A percentile compares a stretch with the other conserved stretches of the same genome.
These are phyloP conservation scores for Mastomys coucha DNA, from an alignment of 2,113 vertebrate genomes.

Conservation along the genomic window DNA sequence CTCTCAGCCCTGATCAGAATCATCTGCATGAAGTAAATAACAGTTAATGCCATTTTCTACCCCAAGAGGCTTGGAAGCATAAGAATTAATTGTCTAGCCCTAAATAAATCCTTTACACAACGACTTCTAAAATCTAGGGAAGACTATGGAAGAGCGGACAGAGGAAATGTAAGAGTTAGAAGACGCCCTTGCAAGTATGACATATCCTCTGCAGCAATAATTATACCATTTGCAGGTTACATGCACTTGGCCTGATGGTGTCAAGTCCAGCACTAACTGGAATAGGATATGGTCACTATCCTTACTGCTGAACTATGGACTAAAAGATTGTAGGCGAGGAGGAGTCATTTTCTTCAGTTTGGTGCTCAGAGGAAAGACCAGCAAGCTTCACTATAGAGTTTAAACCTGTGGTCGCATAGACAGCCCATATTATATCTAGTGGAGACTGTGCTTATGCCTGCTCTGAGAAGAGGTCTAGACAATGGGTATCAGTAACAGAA, in stretches of 20 bases:
- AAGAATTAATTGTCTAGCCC: not conserved
- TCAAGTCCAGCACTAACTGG: not conserved
- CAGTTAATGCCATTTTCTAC: not conserved
- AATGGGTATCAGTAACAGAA: not conserved
- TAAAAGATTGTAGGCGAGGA: not conserved
- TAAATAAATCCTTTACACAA: not conserved
- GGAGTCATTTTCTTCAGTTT: not conserved
- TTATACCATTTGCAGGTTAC: not conserved
- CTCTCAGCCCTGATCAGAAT: not conserved
- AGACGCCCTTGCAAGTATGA: too few species aligned
- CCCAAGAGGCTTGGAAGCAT: not conserved
- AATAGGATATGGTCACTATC: fast-evolving
- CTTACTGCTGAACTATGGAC: not conserved
- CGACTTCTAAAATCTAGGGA: not conserved
- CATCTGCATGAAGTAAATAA: not conserved
- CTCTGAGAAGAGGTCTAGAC: not conserved
- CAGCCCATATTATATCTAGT: not conserved
- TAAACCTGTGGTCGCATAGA: not conserved
- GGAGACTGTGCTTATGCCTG: fast-evolving
- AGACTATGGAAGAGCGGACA: not conserved
- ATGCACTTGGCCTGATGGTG: not conserved
- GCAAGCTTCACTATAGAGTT: not conserved
- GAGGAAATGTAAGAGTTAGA: not conserved
- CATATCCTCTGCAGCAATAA: not conserved
- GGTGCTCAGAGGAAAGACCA: not conserved